Evolutionary conservation across 37 sponge, comb jelly and placozoan species (phyloP).

Genomic region (Axinella damicornis): DNA sequence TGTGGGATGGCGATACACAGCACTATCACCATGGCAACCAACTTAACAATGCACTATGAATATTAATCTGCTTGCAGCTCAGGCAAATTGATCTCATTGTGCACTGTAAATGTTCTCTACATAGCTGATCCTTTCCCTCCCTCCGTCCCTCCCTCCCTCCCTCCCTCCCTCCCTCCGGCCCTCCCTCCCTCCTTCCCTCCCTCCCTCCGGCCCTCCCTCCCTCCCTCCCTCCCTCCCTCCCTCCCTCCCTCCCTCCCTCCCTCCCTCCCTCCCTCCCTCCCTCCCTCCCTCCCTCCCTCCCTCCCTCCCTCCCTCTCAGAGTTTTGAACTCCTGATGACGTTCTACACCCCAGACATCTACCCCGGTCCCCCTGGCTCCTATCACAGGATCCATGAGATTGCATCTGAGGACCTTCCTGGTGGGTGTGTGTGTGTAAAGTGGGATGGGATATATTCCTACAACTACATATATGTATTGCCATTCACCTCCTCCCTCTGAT

Average conservation of each 20-base stretch:
- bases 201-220: conserved; percentile 37
- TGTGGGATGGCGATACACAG: too few species aligned
- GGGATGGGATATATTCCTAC: not conserved
- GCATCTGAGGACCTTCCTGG: conserved; percentile 6
- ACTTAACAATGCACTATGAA: too few species aligned
- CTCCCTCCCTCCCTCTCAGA: conserved; percentile 9
- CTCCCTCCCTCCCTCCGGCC: conserved; percentile 8
- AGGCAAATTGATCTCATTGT: too few species aligned
- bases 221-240: conserved; percentile 9
- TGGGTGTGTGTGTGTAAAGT: conserved; percentile 5
- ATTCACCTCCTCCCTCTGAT: too few species aligned
- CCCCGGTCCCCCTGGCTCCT: conserved; percentile 39
- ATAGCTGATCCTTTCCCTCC: too few species aligned
- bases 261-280: not conserved
- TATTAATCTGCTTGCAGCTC: too few species aligned
- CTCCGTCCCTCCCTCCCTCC: conserved; percentile 17
- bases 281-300: not conserved
- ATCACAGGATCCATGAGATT: conserved; percentile 8
- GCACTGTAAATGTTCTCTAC: too few species aligned
- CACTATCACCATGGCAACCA: too few species aligned
- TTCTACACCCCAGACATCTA: conserved; percentile 65
- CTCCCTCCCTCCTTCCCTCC: conserved; percentile 19
- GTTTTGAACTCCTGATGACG: conserved; percentile 66
- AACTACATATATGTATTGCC: too few species aligned
- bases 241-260: conserved; percentile 25